Percentiles rank a stretch among this genome's conserved stretches.
phyloP scores from a whole-genome alignment of 2,888 invertebrate genomes.

The Orthosia gracilis region DNA sequence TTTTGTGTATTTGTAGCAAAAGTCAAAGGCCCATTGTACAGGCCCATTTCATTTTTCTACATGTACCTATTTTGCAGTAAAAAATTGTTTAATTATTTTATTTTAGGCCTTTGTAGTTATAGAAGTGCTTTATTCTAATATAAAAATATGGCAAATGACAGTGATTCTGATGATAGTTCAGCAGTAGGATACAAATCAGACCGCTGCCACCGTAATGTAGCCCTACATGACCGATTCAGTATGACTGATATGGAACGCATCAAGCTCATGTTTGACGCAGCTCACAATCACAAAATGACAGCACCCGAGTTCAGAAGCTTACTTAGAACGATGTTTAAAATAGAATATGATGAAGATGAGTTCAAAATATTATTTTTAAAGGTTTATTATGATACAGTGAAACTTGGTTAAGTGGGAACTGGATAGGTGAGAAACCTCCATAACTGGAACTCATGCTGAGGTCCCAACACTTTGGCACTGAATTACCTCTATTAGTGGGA shows the following conservation, averaged over 20 bases:
- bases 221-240: constrained; percentile 85
- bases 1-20: neutral
- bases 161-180: constrained; percentile 83
- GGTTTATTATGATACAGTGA: neutral
- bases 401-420: neutral
- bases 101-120: constrained; percentile 18
- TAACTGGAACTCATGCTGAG: no score
- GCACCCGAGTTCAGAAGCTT: constrained; percentile 83
- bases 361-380: constrained; percentile 92
- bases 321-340: constrained; percentile 83
- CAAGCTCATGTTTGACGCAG: constrained; percentile 85
- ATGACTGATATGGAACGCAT: constrained; percentile 86
- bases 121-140: constrained; percentile 13
- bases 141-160: constrained; percentile 78
- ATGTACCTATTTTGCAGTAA: constrained; percentile 10
- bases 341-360: constrained; percentile 91
- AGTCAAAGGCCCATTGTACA: constrained; percentile 3
- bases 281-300: constrained; percentile 83
- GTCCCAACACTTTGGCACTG: no score
- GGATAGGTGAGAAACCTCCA: no score
- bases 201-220: constrained; percentile 78
- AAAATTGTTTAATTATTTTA: constrained; percentile 2
- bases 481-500: no score
- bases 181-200: constrained; percentile 66
- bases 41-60: constrained; percentile 18